Evolutionary conservation across 2,113 vertebrate genomes (phyloP), one percentile per base, ranked within the genome.

Genomic region (Athene cunicularia): DNA sequence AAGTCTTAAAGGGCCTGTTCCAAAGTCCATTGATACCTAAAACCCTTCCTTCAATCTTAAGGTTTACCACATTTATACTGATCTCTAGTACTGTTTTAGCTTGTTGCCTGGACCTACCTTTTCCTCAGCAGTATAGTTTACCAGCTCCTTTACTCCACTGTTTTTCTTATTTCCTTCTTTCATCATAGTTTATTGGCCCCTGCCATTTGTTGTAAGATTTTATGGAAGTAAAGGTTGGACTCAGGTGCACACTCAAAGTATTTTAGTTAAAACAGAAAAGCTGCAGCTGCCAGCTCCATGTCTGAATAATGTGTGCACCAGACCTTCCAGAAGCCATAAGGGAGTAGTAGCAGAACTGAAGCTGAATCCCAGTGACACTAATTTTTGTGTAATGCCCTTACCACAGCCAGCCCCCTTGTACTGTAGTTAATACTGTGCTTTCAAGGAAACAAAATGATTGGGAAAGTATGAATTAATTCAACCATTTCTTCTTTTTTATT

Each of bases 401-500:
- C 6, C 2, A 20, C 11, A 70, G 11, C 4, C 12, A 64, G 8
- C 1, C 5, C 4, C 41, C 5, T 47, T 30, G 20, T 62, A 64
- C 5, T 63, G 7, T 11, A 45, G 5, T 27, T 63, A 35, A 35
- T 14, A 21, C 3, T 49, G 12, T 28, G 1, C 12, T 71, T 70
- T 67, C 56, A 14, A 33, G 45, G 27, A 86, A 60, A 43, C 3
- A 56, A 58, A 60, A 14, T 2, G 39, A 4, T 19, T 47, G 11
- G 15, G 30, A 55, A 80, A 82, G 55, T 9, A 2, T 41, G 11
- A 88, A 60, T 63, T 2, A 43, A 68, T 68, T 88, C 5, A 66
- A 4, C 2, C 3, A 1, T 43, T 62, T 77, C 37, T 39, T 10
- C 3, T 30, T 20, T 53, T 66, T 55, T 15, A 0, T 72, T 68